Evolutionary conservation across 2,113 vertebrate genomes (phyloP).

Genomic region (Ovibos moschatus): DNA sequence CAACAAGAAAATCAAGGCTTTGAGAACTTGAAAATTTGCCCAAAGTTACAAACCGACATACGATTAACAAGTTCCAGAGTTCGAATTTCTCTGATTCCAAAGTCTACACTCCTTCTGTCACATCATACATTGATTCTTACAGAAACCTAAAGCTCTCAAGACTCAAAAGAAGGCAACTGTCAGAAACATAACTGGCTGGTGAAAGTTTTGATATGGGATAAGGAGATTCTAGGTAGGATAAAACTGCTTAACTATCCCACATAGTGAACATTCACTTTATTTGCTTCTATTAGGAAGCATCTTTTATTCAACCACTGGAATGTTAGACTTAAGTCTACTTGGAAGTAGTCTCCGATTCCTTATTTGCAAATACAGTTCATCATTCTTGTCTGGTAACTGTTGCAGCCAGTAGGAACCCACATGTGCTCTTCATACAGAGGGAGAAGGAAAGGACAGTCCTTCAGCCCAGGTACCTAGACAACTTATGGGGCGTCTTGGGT

Average conservation of each 20-base stretch:
- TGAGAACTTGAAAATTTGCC: background rate
- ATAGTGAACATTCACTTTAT: background rate
- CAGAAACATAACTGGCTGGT: background rate
- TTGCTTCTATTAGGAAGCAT: background rate
- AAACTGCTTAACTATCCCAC: background rate
- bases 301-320: background rate
- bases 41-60: background rate
- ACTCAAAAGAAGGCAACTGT: background rate
- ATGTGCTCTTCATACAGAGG: background rate
- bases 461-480: background rate
- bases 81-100: background rate
- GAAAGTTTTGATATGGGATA: background rate
- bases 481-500: accelerated
- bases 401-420: background rate
- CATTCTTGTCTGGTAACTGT: background rate
- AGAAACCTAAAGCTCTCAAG: background rate
- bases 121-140: background rate
- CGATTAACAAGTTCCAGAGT: background rate
- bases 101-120: background rate
- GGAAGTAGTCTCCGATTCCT: background rate
- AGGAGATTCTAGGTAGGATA: background rate
- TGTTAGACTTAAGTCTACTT: background rate
- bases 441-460: background rate
- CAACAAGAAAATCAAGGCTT: background rate
- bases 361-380: background rate